These are phyloP conservation scores for Dendrocopos noguchii DNA, from an alignment of 2,113 vertebrate genomes.

Conservation along the genomic window DNA sequence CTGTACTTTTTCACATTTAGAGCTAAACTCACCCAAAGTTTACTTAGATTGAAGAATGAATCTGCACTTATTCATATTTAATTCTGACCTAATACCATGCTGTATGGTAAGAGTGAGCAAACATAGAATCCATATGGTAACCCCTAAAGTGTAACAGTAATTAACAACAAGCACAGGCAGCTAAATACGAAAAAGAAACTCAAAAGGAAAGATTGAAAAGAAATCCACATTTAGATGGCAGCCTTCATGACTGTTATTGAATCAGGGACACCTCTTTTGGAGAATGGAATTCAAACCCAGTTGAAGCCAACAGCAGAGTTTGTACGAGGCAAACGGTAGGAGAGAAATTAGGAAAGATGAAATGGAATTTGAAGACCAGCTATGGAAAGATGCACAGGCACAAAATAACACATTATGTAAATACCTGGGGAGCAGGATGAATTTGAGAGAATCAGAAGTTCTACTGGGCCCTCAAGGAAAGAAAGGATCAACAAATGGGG, in stretches of 20 bases:
- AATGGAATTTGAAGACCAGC: not conserved
- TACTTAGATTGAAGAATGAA: not conserved
- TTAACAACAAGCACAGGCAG: not conserved
- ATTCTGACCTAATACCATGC: not conserved
- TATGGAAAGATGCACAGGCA: not conserved
- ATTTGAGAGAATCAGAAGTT: not conserved
- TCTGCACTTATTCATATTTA: not conserved
- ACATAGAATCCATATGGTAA: not conserved
- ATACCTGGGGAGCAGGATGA: not conserved
- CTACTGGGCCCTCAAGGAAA: not conserved
- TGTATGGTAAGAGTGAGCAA: not conserved
- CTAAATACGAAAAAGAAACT: not conserved
- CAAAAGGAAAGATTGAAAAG: not conserved
- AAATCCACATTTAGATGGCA: not conserved
- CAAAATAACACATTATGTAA: not conserved
- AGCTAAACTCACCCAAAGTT: not conserved
- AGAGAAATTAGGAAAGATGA: not conserved
- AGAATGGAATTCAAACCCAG: not conserved
- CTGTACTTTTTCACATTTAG: not conserved
- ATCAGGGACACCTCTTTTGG: not conserved
- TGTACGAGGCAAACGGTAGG: not conserved
- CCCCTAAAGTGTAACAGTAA: not conserved
- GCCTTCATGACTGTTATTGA: not conserved
- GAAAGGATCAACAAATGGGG: not conserved
- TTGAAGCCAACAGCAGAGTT: not conserved